Conservation (phyloP, 2,797 vertebrate species). For the Esox lucius region DNA sequence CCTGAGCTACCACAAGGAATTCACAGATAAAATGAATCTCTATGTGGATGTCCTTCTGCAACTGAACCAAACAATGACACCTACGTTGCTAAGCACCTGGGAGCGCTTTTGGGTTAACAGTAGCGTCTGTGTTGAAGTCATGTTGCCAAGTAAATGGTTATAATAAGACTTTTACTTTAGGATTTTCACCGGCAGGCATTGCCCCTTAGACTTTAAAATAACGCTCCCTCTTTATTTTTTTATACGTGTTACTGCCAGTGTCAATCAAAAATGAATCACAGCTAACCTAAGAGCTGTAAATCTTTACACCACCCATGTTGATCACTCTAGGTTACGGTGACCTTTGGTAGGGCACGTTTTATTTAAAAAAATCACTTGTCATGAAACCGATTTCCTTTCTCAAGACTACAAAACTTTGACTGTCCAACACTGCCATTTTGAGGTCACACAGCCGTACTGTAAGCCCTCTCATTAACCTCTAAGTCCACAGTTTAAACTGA, state of each 20-base stretch:
- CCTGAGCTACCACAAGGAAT: too few species aligned
- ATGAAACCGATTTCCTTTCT: neutral
- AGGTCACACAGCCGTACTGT: neutral
- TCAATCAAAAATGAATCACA: too few species aligned
- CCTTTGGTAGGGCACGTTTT: neutral
- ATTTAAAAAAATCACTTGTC: neutral
- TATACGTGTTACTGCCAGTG: too few species aligned
- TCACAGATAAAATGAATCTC: too few species aligned
- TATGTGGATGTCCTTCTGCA: too few species aligned
- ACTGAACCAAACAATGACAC: too few species aligned
- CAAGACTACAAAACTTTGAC: neutral
- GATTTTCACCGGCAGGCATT: neutral
- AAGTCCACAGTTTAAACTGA: neutral
- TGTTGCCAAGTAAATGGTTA: neutral
- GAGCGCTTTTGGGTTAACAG: neutral
- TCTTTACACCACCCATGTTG: neutral
- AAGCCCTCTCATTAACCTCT: neutral
- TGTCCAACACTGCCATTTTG: neutral
- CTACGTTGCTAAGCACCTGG: too few species aligned
- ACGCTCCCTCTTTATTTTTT: neutral
- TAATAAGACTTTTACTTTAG: neutral
- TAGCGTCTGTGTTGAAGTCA: neutral
- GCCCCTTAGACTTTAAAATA: neutral
- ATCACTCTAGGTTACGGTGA: neutral
- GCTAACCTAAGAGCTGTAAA: too few species aligned